A percentile compares a stretch with the other conserved stretches of the same genome.
These are phyloP conservation scores for Forbesichthys papilliferus DNA, from an alignment of 2,113 vertebrate species.

Conservation along the genomic window DNA sequence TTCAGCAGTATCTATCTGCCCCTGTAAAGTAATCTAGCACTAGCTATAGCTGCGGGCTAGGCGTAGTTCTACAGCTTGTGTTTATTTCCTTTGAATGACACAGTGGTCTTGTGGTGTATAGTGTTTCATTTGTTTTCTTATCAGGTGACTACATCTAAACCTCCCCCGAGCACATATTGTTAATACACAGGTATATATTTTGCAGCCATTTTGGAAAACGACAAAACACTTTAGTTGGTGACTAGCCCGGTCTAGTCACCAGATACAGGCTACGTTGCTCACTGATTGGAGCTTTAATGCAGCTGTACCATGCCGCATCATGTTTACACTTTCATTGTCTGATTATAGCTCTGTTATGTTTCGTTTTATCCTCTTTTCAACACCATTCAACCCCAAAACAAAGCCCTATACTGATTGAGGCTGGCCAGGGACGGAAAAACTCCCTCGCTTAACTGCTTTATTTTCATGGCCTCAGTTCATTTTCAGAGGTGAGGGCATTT, in stretches of 20 bases:
- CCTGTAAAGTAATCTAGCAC: conserved; percentile 7
- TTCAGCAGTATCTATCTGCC: background rate
- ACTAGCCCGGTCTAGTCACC: conserved; percentile 28
- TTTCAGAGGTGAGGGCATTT: background rate
- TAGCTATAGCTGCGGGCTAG: conserved; percentile 15
- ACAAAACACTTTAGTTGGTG: conserved; percentile 34
- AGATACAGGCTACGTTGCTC: conserved; percentile 42
- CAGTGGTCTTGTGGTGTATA: conserved; percentile 35
- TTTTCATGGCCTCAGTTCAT: background rate
- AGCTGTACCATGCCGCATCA: conserved; percentile 25
- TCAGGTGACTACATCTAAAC: conserved; percentile 19
- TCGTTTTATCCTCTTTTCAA: conserved; percentile 17
- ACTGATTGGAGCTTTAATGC: conserved; percentile 21
- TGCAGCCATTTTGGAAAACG: conserved; percentile 26
- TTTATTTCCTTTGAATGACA: conserved; percentile 37
- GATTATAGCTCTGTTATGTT: conserved; percentile 3
- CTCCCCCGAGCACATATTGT: conserved; percentile 24
- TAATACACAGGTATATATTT: conserved; percentile 39
- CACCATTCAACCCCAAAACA: conserved; percentile 4
- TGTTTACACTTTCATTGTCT: conserved; percentile 37
- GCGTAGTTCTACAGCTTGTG: conserved; percentile 32
- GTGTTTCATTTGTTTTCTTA: conserved; percentile 42
- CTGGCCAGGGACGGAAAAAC: conserved; percentile 2
- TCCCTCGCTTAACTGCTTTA: conserved; percentile 14
- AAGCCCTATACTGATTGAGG: conserved; percentile 24